Evolutionary conservation across 2,113 vertebrate species (phyloP).

Genomic region (Platysteira castanea): DNA sequence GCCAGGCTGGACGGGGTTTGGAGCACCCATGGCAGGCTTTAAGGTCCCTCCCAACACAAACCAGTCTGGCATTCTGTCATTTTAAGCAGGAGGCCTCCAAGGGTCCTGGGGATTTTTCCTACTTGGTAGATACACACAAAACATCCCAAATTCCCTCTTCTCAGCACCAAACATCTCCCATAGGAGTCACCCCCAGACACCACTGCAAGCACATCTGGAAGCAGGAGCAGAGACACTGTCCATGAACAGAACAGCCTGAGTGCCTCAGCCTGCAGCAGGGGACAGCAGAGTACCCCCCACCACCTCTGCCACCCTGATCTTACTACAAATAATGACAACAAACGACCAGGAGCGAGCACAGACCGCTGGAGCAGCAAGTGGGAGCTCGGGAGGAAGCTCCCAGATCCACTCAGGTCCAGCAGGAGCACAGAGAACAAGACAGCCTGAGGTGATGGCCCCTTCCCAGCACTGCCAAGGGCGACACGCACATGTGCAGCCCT

Average conservation of each 20-base stretch:
- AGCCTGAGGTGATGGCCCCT: background rate
- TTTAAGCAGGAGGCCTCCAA: background rate
- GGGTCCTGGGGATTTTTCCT: background rate
- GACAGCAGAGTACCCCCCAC: background rate
- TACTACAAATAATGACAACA: background rate
- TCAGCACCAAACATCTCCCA: background rate
- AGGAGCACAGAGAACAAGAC: background rate
- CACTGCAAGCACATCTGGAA: background rate
- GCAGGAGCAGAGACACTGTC: background rate
- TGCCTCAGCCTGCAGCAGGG: background rate
- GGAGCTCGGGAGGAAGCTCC: background rate
- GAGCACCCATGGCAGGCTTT: background rate
- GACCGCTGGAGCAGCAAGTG: background rate
- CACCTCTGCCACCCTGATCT: background rate
- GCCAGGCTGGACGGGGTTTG: background rate
- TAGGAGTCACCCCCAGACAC: background rate
- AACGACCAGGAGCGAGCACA: fast-evolving
- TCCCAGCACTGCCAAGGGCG: background rate
- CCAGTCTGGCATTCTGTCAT: no score
- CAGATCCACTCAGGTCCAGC: background rate
- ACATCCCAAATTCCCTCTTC: background rate
- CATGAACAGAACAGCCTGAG: fast-evolving
- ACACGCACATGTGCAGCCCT: background rate
- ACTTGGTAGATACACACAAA: background rate
- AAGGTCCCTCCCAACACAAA: background rate